Percentiles rank a stretch among this genome's conserved stretches.
phyloP scores from a whole-genome alignment of 2,888 invertebrate species.

The Spilarctia lutea region DNA sequence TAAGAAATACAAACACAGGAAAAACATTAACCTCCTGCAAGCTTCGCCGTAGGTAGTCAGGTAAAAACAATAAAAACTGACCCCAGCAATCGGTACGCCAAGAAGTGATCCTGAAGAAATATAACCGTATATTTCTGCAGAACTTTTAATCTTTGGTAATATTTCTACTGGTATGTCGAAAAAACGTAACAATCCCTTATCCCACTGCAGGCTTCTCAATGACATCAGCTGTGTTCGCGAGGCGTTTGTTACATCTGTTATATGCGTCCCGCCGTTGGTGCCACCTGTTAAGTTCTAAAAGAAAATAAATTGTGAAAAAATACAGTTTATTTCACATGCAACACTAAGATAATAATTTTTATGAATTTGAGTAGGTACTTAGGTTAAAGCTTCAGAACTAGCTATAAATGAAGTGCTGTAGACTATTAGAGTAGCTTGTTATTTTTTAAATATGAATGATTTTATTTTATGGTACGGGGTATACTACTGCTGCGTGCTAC shows the following conservation, averaged over 20 bases:
- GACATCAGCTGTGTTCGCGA: slow-evolving; percentile 99
- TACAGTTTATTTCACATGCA: neutral
- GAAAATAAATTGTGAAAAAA: slow-evolving; percentile 27
- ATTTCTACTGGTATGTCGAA: slow-evolving; percentile 94
- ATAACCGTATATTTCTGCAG: slow-evolving; percentile 96
- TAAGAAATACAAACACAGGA: slow-evolving; percentile 34
- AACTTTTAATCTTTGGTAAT: slow-evolving; percentile 95
- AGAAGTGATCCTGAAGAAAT: slow-evolving; percentile 90
- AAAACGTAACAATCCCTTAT: slow-evolving; percentile 93
- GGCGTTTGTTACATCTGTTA: slow-evolving; percentile 99
- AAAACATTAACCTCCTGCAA: slow-evolving; percentile 47
- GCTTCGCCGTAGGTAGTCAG: slow-evolving; percentile 32
- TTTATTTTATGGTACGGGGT: no score
- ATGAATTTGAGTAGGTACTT: neutral
- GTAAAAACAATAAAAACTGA: slow-evolving; percentile 77
- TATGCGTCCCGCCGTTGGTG: slow-evolving; percentile 87
- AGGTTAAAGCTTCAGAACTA: neutral
- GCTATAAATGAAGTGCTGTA: neutral
- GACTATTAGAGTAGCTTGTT: neutral
- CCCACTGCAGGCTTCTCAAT: slow-evolving; percentile 95
- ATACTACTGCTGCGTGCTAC: no score
- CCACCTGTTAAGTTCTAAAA: slow-evolving; percentile 88
- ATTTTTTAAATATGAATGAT: neutral
- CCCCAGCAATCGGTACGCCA: slow-evolving; percentile 95
- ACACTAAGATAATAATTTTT: neutral